Conservation (phyloP, 1,140 invertebrate species). For the Hesperophylax magnus region DNA sequence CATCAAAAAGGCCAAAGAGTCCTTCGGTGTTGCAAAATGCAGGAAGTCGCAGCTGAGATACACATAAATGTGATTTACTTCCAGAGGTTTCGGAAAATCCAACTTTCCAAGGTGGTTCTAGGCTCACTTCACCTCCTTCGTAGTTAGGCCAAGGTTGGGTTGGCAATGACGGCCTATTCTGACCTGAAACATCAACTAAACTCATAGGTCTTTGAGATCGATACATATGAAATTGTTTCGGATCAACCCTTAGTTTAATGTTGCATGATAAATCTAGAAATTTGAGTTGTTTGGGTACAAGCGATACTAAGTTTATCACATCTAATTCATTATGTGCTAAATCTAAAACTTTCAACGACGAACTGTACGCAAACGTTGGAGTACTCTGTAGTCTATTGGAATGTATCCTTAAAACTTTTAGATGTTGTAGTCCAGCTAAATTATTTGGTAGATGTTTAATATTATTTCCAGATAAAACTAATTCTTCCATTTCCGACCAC, state of each 20-base stretch:
- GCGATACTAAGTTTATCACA: constrained; percentile 79
- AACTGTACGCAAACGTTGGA: constrained; percentile 82
- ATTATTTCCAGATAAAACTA: constrained; percentile 87
- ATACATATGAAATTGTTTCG: constrained; percentile 84
- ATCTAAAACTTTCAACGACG: constrained; percentile 84
- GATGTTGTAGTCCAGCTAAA: constrained; percentile 79
- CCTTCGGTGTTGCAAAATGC: constrained; percentile 85
- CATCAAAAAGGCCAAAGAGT: constrained; percentile 87
- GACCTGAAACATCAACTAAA: constrained; percentile 85
- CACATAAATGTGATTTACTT: constrained; percentile 77
- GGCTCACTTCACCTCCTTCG: constrained; percentile 70
- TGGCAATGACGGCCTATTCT: constrained; percentile 77
- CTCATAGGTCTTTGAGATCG: constrained; percentile 84
- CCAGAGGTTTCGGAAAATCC: constrained; percentile 90
- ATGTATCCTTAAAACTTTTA: constrained; percentile 84
- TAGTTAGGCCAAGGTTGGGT: constrained; percentile 76
- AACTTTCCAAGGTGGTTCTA: constrained; percentile 80
- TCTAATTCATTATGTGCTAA: constrained; percentile 88
- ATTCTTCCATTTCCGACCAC: constrained; percentile 85
- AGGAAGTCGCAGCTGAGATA: constrained; percentile 83
- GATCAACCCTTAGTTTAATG: constrained; percentile 83
- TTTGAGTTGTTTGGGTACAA: constrained; percentile 86
- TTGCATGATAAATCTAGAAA: constrained; percentile 90
- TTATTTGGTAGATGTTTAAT: constrained; percentile 83
- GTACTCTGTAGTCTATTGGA: constrained; percentile 83